Evolutionary conservation across 2,888 invertebrate genomes (phyloP).

Genomic region (Anthoptus insignis): DNA sequence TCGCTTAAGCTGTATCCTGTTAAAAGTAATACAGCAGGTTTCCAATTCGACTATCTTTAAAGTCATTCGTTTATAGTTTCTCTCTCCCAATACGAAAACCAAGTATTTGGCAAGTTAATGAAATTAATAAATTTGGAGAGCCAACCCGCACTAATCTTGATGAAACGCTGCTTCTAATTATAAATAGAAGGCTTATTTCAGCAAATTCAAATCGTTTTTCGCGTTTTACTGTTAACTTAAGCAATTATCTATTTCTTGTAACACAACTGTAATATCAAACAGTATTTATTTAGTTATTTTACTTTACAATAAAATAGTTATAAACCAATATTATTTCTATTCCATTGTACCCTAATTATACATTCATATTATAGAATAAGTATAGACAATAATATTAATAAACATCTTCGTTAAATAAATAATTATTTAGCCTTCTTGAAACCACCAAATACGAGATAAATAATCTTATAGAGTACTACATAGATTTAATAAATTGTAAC

Average conservation of each 20-base stretch:
- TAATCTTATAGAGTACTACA: too few species aligned
- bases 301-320: neutral
- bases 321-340: too few species aligned
- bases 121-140: constrained; percentile 51
- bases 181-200: constrained; percentile 46
- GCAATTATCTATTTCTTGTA: constrained; percentile 9
- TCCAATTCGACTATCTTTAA: too few species aligned
- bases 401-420: too few species aligned
- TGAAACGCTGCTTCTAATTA: constrained; percentile 44
- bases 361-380: too few species aligned
- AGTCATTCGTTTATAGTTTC: neutral
- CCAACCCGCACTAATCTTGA: constrained; percentile 47
- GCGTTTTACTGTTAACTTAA: constrained; percentile 21
- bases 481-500: too few species aligned
- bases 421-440: too few species aligned
- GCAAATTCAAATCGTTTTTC: constrained; percentile 19
- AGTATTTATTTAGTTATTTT: neutral
- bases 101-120: constrained; percentile 41
- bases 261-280: neutral
- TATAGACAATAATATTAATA: too few species aligned
- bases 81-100: neutral
- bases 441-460: too few species aligned
- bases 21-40: too few species aligned
- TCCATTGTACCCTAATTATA: too few species aligned
- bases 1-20: too few species aligned